Evolutionary conservation across 2,113 vertebrate species (phyloP).

Genomic region (Nothoprocta pentlandii): DNA sequence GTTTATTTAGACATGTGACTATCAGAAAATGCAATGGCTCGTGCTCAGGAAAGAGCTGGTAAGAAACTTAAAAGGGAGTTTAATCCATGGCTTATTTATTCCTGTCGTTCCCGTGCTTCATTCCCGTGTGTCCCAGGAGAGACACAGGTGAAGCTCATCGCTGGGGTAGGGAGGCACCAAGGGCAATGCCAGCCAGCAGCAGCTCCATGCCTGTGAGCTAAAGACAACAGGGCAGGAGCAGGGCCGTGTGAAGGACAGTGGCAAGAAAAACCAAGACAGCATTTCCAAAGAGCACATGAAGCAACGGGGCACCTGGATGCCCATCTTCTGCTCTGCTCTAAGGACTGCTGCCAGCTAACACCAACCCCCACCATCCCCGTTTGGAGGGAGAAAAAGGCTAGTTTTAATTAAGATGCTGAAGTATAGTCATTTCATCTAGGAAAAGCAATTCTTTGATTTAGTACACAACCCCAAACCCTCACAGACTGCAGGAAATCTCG

Average conservation of each 20-base stretch:
- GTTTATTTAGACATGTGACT: background rate
- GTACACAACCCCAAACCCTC: constrained; percentile 75
- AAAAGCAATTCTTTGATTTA: constrained; percentile 77
- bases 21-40: background rate
- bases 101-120: background rate
- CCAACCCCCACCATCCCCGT: background rate
- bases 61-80: background rate
- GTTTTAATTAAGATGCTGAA: constrained; percentile 72
- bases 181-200: background rate
- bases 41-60: background rate
- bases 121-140: too few species aligned
- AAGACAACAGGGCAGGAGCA: accelerated
- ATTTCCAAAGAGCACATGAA: background rate
- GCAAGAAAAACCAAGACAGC: background rate
- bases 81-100: background rate
- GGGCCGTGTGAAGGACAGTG: accelerated
- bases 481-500: constrained; percentile 85
- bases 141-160: accelerated
- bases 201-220: background rate
- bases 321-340: background rate
- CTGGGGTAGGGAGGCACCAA: background rate
- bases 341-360: background rate
- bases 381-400: constrained; percentile 57
- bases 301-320: background rate
- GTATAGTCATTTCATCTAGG: constrained; percentile 75